Evolutionary conservation across 2,797 vertebrate genomes (phyloP).

Genomic region (Melanotaenia pygmaea): DNA sequence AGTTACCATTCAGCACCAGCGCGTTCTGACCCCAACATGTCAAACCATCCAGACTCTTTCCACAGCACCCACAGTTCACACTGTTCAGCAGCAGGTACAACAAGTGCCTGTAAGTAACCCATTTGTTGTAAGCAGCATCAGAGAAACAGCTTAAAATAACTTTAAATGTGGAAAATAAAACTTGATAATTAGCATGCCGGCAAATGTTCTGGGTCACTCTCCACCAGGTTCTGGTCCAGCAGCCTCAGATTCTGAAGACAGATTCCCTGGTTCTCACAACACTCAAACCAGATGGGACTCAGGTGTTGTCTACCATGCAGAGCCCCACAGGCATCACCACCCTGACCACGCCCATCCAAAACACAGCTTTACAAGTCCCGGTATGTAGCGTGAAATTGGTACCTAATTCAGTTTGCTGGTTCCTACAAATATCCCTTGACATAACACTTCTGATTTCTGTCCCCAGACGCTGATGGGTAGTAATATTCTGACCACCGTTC

Average conservation of each 20-base stretch:
- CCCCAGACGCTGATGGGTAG: constrained; percentile 92
- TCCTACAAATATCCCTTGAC: not conserved
- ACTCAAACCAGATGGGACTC: constrained; percentile 92
- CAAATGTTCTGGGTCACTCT: not conserved
- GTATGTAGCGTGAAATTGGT: constrained; percentile 44
- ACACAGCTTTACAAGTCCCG: constrained; percentile 90
- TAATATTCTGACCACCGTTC: constrained; percentile 95
- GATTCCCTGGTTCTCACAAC: constrained; percentile 96
- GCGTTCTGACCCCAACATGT: constrained; percentile 88
- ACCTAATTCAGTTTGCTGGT: not conserved
- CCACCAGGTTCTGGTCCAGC: constrained; percentile 92
- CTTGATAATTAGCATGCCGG: not conserved
- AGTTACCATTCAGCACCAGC: constrained; percentile 94
- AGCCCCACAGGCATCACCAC: constrained; percentile 91
- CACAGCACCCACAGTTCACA: constrained; percentile 84
- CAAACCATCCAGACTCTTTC: constrained; percentile 86
- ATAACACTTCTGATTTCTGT: not conserved
- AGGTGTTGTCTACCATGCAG: constrained; percentile 92
- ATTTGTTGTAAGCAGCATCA: not conserved
- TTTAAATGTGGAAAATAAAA: not conserved
- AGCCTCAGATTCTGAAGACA: constrained; percentile 97
- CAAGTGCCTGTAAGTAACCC: constrained; percentile 83
- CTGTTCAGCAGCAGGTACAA: constrained; percentile 91
- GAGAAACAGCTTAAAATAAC: not conserved
- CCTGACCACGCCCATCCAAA: constrained; percentile 92